Evolutionary conservation across 1,140 invertebrate species (phyloP), one percentile per base, ranked within the genome.

Genomic region (Drosophila prosaltans): DNA sequence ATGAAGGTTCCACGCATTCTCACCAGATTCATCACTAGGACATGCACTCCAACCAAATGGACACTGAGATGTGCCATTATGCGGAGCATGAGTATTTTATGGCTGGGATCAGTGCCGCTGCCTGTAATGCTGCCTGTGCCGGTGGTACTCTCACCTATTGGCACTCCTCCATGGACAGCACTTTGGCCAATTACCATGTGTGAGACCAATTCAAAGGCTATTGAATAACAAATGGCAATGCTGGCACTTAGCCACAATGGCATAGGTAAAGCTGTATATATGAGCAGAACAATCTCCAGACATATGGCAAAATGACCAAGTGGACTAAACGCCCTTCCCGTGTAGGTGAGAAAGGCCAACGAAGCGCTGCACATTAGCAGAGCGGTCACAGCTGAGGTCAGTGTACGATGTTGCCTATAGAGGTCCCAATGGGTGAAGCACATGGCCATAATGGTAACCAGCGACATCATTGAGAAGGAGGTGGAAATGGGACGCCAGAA

Each of bases 1-100:
- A 98, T 97, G 93, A 99, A 99, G 5, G 98, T 99, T 64, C 97
- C 98, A 21, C 97, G 94, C 95, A 97, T 97, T 70, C 98, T 94
- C 2, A 97, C 97, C 91, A 97, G 95, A 32, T 96, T 98, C 96
- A 98, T 98, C 74, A 99, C 95, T 75, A 98, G 95, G 82, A 98
- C 97, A 93, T 98, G 98, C 59, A 98, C 93, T 32, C 98, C 98
- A 67, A 99, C 97, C 48, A 98, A 93, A 92, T 99, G 98, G 32
- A 98, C 96, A 91, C 97, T 97, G 16, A 97, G 80, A 84, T 99
- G 98, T 66, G 97, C 94, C 48, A 98, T 92, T 62, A 96, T 93
- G 81, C 97, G 94, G n/a, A 97, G 95, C 55, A 95, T 93, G 63
- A 97, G 93, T 63, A 94, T 94, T 55, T 94, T 92, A 78, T 93